These are phyloP conservation scores for Ciconia nigra DNA, from an alignment of 2,797 vertebrate species.

Conservation along the genomic window DNA sequence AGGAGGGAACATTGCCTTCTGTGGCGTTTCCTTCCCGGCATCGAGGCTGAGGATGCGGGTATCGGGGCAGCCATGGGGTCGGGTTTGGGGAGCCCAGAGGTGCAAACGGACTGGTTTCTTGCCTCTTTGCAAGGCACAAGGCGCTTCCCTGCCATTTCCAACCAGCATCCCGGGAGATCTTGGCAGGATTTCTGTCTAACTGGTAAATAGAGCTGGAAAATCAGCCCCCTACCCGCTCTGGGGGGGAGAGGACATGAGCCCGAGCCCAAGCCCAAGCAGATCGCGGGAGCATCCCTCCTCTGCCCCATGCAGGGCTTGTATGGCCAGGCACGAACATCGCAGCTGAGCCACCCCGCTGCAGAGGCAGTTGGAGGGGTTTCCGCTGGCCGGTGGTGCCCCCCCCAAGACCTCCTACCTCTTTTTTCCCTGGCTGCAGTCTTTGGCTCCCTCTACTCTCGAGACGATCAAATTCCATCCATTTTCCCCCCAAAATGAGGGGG, in stretches of 20 bases:
- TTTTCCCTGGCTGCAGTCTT: background rate
- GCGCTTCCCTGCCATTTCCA: background rate
- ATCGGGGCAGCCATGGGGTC: rapidly evolving
- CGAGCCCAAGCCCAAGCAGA: background rate
- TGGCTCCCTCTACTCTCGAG: background rate
- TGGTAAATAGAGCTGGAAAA: background rate
- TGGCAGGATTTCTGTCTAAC: background rate
- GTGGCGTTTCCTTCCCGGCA: background rate
- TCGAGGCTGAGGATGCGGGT: rapidly evolving
- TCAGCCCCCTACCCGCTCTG: background rate
- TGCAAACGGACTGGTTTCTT: background rate
- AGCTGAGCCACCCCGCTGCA: background rate
- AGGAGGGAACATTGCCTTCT: background rate
- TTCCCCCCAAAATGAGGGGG: background rate
- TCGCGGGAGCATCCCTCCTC: rapidly evolving
- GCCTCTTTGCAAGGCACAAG: background rate
- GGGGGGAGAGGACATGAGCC: background rate
- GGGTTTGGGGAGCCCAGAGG: background rate
- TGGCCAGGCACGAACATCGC: background rate
- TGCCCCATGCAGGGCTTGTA: background rate
- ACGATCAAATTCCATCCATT: background rate
- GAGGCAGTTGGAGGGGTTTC: background rate
- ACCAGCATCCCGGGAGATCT: background rate
- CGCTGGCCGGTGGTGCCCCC: background rate
- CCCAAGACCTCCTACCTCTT: background rate